These are phyloP conservation scores for Rutilus rutilus DNA, from an alignment of 2,113 vertebrate species.

Conservation along the genomic window DNA sequence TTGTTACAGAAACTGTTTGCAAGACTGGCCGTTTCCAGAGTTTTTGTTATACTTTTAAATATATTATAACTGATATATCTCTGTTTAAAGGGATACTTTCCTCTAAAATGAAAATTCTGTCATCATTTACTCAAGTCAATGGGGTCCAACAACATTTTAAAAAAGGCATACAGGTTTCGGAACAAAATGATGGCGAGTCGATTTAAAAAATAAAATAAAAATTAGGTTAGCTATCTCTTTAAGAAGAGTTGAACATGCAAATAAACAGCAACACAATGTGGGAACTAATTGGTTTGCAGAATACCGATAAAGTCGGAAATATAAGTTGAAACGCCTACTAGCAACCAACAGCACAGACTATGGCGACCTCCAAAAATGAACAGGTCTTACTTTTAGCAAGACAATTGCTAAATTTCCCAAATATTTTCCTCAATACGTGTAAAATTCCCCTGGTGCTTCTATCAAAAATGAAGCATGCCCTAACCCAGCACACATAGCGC, in stretches of 20 bases:
- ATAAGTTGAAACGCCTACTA: not conserved
- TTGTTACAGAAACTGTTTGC: not conserved
- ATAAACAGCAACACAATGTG: not conserved
- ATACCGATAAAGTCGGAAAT: not conserved
- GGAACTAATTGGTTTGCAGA: not conserved
- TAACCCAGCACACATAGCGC: not conserved
- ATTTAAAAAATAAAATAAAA: no score
- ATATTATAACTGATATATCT: not conserved
- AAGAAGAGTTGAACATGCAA: not conserved
- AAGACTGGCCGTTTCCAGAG: not conserved
- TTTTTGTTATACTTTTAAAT: not conserved
- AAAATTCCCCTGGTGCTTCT: conserved; percentile 3
- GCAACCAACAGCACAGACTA: not conserved
- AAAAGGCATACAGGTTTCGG: not conserved
- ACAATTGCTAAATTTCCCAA: not conserved
- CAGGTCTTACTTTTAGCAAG: not conserved
- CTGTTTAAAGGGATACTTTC: not conserved
- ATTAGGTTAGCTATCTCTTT: no score
- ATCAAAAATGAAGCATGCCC: conserved; percentile 2
- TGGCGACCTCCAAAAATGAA: not conserved
- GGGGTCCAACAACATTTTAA: not conserved
- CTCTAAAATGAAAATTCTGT: not conserved
- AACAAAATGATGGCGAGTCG: not conserved
- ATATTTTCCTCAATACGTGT: not conserved
- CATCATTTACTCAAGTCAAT: not conserved